Evolutionary conservation across 2,888 invertebrate genomes (phyloP).

Genomic region (Sarcophaga variegata): DNA sequence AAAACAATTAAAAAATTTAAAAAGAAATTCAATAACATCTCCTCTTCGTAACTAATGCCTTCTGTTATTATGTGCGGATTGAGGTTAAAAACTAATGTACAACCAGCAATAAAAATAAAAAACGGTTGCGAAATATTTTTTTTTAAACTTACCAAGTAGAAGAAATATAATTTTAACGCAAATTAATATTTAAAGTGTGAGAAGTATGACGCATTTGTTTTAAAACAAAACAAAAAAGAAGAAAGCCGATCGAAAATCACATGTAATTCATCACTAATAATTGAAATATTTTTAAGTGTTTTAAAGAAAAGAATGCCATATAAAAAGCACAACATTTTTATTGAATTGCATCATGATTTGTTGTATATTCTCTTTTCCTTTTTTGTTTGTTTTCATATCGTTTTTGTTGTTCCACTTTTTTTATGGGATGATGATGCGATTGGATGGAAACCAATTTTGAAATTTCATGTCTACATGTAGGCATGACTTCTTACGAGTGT

Average conservation of each 20-base stretch:
- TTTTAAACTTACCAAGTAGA: background rate
- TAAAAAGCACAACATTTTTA: constrained; percentile 57
- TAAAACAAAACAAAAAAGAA: constrained; percentile 31
- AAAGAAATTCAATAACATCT: background rate
- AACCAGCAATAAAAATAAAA: background rate
- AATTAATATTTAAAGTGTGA: constrained; percentile 30
- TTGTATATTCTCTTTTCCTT: background rate
- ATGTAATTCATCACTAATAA: constrained; percentile 33
- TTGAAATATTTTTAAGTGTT: constrained; percentile 4
- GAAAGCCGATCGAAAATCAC: constrained; percentile 42
- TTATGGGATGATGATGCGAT: constrained; percentile 21
- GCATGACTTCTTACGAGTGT: background rate
- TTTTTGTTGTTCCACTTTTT: constrained; percentile 4
- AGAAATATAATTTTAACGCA: background rate
- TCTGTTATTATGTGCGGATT: background rate
- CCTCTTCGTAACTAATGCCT: no score
- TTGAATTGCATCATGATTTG: constrained; percentile 65
- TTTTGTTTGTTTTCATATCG: constrained; percentile 14
- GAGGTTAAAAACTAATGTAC: background rate
- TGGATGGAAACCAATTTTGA: constrained; percentile 23
- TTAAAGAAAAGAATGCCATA: constrained; percentile 19
- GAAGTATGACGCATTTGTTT: constrained; percentile 54
- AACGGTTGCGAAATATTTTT: constrained; percentile 33
- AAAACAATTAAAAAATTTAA: constrained; percentile 8
- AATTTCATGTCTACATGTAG: constrained; percentile 9